phyloP scores from a whole-genome alignment of 2,888 invertebrate genomes.

The Hyles lineata region DNA sequence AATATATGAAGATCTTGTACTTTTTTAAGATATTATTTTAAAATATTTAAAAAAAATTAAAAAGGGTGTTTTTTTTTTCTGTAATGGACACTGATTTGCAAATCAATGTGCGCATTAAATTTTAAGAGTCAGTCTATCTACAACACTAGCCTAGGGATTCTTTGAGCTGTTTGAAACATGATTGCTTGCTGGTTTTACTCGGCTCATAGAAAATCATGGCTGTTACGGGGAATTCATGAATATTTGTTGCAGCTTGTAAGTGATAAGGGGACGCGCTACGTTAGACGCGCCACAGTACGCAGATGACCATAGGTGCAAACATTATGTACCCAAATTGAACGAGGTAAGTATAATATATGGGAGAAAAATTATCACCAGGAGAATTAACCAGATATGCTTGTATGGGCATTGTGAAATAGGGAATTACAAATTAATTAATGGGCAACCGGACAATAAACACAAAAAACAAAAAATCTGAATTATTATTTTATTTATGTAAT shows the following conservation, averaged over 20 bases:
- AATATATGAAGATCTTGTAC: neutral
- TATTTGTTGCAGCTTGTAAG: slow-evolving; percentile 84
- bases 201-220: slow-evolving; percentile 68
- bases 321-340: slow-evolving; percentile 49
- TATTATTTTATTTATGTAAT: too few species aligned
- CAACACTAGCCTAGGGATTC: slow-evolving; percentile 39
- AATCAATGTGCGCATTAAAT: neutral
- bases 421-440: neutral
- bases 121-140: slow-evolving; percentile 45
- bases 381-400: neutral
- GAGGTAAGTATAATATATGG: slow-evolving; percentile 71
- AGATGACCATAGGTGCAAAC: slow-evolving; percentile 65
- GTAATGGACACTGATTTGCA: neutral
- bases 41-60: too few species aligned
- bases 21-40: too few species aligned
- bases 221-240: slow-evolving; percentile 80
- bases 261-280: slow-evolving; percentile 73
- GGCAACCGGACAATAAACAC: too few species aligned
- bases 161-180: slow-evolving; percentile 43
- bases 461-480: too few species aligned
- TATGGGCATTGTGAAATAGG: neutral
- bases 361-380: slow-evolving; percentile 26
- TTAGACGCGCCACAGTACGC: slow-evolving; percentile 62
- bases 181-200: slow-evolving; percentile 32
- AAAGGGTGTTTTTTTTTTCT: neutral